A percentile compares a stretch with the other conserved stretches of the same genome.
phyloP scores from a whole-genome alignment of 2,113 vertebrate genomes.

The Todiramphus saurophagus region DNA sequence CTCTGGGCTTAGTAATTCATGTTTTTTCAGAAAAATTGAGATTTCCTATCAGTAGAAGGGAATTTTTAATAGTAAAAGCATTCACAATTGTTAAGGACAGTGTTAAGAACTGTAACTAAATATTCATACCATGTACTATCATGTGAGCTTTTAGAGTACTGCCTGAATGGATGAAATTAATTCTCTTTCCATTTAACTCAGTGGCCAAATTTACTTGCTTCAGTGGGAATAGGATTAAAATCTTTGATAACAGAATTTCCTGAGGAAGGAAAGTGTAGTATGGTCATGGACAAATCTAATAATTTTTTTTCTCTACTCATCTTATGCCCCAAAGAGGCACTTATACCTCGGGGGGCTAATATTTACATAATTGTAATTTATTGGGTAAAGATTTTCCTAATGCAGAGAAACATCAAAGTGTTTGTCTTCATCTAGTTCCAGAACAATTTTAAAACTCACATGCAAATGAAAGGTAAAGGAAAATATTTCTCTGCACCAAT shows the following conservation, averaged over 20 bases:
- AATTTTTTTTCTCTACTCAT: slow-evolving; percentile 68
- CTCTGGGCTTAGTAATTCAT: not conserved
- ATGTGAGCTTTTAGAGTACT: not conserved
- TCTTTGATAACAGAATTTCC: slow-evolving; percentile 60
- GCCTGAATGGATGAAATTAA: not conserved
- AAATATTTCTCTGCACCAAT: slow-evolving; percentile 18
- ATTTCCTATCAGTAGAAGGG: not conserved
- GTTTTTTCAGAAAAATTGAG: not conserved
- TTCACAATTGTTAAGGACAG: not conserved
- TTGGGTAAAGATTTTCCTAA: slow-evolving; percentile 53
- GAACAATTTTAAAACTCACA: slow-evolving; percentile 22
- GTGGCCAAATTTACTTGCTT: slow-evolving; percentile 37
- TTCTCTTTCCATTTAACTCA: slow-evolving; percentile 16
- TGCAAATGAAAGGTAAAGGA: slow-evolving; percentile 2
- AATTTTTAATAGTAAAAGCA: not conserved
- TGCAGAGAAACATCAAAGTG: slow-evolving; percentile 57
- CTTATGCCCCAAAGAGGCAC: slow-evolving; percentile 41
- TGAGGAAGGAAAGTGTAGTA: slow-evolving; percentile 29
- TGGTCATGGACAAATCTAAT: slow-evolving; percentile 61
- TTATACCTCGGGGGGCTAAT: slow-evolving; percentile 25
- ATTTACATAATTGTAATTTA: slow-evolving; percentile 74
- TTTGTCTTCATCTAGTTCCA: slow-evolving; percentile 48
- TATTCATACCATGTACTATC: not conserved
- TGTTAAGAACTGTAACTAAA: not conserved
- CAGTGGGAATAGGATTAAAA: slow-evolving; percentile 38